These are phyloP conservation scores for Theonella swinhoei DNA, from an alignment of 37 sponge, comb jelly and placozoan genomes.

Conservation along the genomic window DNA sequence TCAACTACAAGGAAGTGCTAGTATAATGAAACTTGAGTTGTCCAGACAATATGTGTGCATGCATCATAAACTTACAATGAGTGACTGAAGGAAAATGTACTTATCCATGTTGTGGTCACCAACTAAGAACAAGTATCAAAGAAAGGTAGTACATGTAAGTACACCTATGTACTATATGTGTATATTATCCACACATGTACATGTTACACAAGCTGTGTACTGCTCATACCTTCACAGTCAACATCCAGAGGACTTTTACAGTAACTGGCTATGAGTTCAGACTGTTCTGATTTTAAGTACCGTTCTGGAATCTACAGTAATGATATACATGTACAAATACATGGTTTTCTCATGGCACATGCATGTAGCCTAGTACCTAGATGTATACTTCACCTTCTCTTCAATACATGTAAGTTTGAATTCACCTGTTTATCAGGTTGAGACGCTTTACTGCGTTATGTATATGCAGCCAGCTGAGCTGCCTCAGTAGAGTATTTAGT, in stretches of 20 bases:
- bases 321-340: neutral
- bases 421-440: too few species aligned
- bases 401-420: too few species aligned
- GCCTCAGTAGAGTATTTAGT: too few species aligned
- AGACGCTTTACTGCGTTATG: too few species aligned
- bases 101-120: neutral
- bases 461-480: too few species aligned
- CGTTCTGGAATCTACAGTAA: conserved; percentile 18
- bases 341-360: neutral
- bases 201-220: neutral
- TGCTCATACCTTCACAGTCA: neutral
- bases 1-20: too few species aligned
- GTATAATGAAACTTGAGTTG: too few species aligned
- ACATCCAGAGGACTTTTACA: conserved; percentile 12
- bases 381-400: too few species aligned
- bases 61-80: conserved; percentile 31
- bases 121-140: neutral
- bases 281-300: conserved; percentile 23
- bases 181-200: neutral
- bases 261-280: conserved; percentile 6
- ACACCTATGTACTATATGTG: neutral
- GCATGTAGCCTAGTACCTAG: too few species aligned
- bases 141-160: neutral
- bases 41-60: too few species aligned
- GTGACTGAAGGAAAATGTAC: conserved; percentile 42